Conservation (phyloP, 2,113 vertebrate genomes). For the Dasyprocta punctata region DNA sequence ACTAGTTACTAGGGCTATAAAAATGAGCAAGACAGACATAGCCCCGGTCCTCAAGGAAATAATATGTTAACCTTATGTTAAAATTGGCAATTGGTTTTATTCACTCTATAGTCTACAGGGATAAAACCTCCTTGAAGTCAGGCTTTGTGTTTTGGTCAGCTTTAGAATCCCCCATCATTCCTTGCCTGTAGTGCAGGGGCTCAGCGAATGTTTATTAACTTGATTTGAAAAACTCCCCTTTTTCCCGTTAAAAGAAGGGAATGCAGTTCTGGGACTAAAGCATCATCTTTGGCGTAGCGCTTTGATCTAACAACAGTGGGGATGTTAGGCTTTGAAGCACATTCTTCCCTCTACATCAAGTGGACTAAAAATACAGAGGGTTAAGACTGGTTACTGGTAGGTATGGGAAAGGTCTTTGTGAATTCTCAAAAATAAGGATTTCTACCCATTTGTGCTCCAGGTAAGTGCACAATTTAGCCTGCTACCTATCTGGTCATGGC, state of each 20-base stretch:
- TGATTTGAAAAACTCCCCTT: conserved; percentile 12
- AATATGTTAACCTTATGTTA: neutral
- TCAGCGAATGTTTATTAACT: conserved; percentile 46
- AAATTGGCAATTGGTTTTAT: conserved; percentile 42
- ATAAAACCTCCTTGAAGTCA: conserved; percentile 10
- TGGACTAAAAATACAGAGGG: conserved; percentile 5
- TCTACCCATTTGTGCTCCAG: neutral
- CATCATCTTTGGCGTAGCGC: neutral
- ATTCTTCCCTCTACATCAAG: neutral
- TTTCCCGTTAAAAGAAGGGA: conserved; percentile 6
- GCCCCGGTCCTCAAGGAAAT: neutral
- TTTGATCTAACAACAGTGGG: conserved; percentile 58
- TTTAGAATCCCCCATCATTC: neutral
- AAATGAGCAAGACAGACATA: neutral
- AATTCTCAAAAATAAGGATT: conserved; percentile 13
- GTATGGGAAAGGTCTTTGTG: neutral
- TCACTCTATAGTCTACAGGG: neutral
- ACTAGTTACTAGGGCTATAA: neutral
- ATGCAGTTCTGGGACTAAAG: neutral
- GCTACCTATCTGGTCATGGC: neutral
- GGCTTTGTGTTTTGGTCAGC: neutral
- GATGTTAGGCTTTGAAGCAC: conserved; percentile 56
- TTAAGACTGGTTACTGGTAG: neutral
- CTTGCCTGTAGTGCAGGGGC: neutral
- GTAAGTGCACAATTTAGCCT: neutral